These are phyloP conservation scores for Catharus bicknelli DNA, from an alignment of 2,113 vertebrate genomes.

Conservation along the genomic window DNA sequence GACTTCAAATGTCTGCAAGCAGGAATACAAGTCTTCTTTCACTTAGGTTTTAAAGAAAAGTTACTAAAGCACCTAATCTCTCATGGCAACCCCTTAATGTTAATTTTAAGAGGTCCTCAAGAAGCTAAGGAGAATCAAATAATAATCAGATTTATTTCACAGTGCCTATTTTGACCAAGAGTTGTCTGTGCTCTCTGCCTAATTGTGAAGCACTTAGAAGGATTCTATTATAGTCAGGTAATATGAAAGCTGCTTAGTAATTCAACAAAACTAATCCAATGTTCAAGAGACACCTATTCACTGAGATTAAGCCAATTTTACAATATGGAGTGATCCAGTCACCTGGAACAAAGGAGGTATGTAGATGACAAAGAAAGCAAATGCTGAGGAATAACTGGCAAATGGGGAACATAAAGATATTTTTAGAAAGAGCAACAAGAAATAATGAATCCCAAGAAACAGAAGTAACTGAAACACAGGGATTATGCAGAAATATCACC, in stretches of 20 bases:
- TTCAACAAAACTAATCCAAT: slow-evolving; percentile 40
- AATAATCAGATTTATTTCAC: neutral
- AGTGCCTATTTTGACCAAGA: neutral
- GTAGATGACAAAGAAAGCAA: slow-evolving; percentile 9
- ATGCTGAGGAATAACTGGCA: neutral
- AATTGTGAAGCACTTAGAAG: neutral
- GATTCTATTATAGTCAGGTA: slow-evolving; percentile 11
- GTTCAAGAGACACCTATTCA: slow-evolving; percentile 22
- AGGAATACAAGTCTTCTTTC: neutral
- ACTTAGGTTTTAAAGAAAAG: neutral
- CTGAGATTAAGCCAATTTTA: slow-evolving; percentile 50
- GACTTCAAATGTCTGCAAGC: neutral
- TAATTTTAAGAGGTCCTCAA: neutral
- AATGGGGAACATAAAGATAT: neutral
- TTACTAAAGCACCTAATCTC: neutral
- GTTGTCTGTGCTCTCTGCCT: neutral
- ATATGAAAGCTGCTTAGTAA: slow-evolving; percentile 36
- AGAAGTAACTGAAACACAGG: neutral
- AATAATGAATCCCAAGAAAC: neutral
- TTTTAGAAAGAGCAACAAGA: neutral
- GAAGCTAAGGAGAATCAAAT: neutral
- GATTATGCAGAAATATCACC: neutral
- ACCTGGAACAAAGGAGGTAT: slow-evolving; percentile 52
- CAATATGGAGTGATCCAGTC: slow-evolving; percentile 10
- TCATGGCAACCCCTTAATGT: neutral